These are phyloP conservation scores for Schlechtendalia chinensis DNA, from an alignment of 1,140 invertebrate species.

Conservation along the genomic window DNA sequence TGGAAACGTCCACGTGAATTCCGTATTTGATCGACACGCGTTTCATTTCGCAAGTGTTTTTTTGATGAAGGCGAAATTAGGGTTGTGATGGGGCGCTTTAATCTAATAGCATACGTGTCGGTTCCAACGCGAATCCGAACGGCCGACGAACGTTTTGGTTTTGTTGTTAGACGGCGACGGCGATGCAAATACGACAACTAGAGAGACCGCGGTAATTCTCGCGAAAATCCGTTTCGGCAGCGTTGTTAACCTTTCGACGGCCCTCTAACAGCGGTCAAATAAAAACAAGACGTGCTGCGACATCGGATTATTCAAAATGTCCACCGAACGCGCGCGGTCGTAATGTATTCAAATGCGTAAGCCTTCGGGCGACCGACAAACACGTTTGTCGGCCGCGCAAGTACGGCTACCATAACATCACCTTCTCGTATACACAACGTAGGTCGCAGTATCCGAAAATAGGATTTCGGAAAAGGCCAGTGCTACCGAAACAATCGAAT, in stretches of 20 bases:
- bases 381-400: not conserved
- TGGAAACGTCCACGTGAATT: too few relatives aligned
- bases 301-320: not conserved
- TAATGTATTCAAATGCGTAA: conserved; percentile 10
- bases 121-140: too few relatives aligned
- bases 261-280: not conserved
- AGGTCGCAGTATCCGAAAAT: not conserved
- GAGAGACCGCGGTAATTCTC: not conserved
- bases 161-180: too few relatives aligned
- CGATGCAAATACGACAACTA: not conserved
- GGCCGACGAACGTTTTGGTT: too few relatives aligned
- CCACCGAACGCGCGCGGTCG: not conserved
- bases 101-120: too few relatives aligned
- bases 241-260: not conserved
- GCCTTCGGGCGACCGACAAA: not conserved
- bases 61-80: too few relatives aligned
- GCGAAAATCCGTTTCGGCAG: not conserved
- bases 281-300: not conserved
- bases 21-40: too few relatives aligned
- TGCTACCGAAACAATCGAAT: conserved; percentile 1
- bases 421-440: too few relatives aligned
- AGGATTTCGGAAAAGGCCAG: conserved; percentile 11
- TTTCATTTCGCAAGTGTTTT: too few relatives aligned
- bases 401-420: not conserved
- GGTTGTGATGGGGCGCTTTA: too few relatives aligned